Evolutionary conservation across 2,888 invertebrate species (phyloP), one percentile per base, ranked within the genome.

Genomic region (Drosophila meridiana): DNA sequence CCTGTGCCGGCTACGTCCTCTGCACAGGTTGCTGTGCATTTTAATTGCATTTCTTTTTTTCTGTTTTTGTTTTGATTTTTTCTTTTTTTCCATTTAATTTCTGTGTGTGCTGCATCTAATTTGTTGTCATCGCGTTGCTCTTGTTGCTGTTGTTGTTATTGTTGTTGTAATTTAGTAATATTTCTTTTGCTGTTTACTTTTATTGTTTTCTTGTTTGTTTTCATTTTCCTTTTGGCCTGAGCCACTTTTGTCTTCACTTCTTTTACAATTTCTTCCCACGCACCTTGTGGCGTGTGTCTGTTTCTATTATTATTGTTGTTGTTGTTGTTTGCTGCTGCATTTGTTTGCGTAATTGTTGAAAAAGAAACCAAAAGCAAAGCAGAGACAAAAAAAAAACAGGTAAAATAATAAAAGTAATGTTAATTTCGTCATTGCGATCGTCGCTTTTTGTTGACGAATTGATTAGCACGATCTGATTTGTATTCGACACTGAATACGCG

Each of bases 71-170:
- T 36, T 53, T 14, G 20, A 20, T 20, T 20, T 8, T 32, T 30
- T 3, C 14, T 30, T 30, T 30, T 30, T 50, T 50, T 89, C 84
- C 84, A 87, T 81, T 90, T 90, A 83, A 88, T 89, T 88, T 76
- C 73, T 50, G 62, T 76, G 58, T 86, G 79, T 78, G 69, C 74
- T 90, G 89, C 89, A 89, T 89, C 79, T 90, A 87, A 87, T 90
- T 86, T 86, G 87, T 78, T 69, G 83, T 78, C 73, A 71, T 72
- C 59, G 43, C 11, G 62, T 58, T 9, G 11, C 45, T 43, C 7
- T 14, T 50, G n/a, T n/a, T 45, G 48, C 3, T 48, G 30, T 5
- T 48, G 30, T 60, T 80, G 42, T 66, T 73, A 62, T 62, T 52
- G 11, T 62, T 78, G 42, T 61, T 76, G 69, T 69, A 64, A 63